phyloP scores from a whole-genome alignment of 1,140 invertebrate species.

The Sminthurinus signatus region DNA sequence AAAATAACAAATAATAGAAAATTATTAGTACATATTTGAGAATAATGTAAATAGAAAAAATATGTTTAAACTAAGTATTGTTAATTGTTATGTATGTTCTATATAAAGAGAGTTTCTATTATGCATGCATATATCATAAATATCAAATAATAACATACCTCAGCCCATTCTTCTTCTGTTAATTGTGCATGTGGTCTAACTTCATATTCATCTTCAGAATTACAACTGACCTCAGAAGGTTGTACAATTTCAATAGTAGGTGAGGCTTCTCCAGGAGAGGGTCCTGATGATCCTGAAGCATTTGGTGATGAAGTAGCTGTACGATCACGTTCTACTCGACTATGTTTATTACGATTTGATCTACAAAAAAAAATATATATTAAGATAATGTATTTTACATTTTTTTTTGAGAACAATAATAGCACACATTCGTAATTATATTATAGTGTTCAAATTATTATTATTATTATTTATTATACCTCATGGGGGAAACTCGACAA shows the following conservation, averaged over 20 bases:
- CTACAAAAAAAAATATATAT: constrained; percentile 20
- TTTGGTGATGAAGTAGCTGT: constrained; percentile 27
- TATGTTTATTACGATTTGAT: constrained; percentile 35
- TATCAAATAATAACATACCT: constrained; percentile 45
- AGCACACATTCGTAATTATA: too few species aligned
- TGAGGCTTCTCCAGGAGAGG: constrained; percentile 9
- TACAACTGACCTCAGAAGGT: constrained; percentile 55
- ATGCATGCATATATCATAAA: neutral
- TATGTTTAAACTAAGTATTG: too few species aligned
- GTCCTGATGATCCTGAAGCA: neutral
- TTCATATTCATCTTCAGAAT: constrained; percentile 70
- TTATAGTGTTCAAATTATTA: too few species aligned
- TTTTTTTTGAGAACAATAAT: neutral
- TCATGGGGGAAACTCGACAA: constrained; percentile 53
- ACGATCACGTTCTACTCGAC: constrained; percentile 33
- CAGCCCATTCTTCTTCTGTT: constrained; percentile 56
- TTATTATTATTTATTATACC: constrained; percentile 46
- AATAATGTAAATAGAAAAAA: too few species aligned
- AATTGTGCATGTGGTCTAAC: constrained; percentile 51
- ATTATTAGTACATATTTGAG: neutral
- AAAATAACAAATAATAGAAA: neutral
- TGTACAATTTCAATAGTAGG: constrained; percentile 12
- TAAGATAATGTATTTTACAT: constrained; percentile 21
- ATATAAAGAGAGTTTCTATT: too few species aligned
- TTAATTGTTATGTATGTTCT: too few species aligned